These are phyloP conservation scores for Rhinoderma darwinii DNA, from an alignment of 2,113 vertebrate genomes.

Conservation along the genomic window DNA sequence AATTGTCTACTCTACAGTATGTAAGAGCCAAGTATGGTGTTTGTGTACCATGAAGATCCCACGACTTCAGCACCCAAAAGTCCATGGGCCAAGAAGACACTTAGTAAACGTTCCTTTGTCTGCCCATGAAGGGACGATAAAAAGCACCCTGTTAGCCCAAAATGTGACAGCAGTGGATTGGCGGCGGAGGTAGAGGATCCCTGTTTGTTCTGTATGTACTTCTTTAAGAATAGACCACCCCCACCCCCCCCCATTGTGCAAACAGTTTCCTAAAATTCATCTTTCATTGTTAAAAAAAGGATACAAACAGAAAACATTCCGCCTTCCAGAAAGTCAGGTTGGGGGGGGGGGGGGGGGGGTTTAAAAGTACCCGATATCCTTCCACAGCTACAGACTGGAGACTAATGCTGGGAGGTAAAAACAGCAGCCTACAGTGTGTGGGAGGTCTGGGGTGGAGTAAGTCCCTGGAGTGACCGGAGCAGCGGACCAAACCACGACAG, in stretches of 20 bases:
- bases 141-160: conserved; percentile 15
- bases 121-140: neutral
- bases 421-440: neutral
- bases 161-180: conserved; percentile 12
- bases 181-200: conserved; percentile 29
- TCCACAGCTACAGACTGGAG: neutral
- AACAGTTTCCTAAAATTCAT: neutral
- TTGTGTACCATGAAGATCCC: neutral
- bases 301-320: neutral
- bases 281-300: neutral
- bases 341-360: conserved; percentile 10
- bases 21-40: neutral
- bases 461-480: neutral
- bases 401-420: neutral
- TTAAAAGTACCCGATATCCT: neutral
- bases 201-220: neutral
- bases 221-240: neutral
- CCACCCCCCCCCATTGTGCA: neutral
- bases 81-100: neutral
- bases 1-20: neutral
- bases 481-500: neutral
- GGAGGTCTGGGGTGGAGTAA: neutral
- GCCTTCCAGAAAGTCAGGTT: neutral
- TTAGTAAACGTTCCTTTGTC: no score
- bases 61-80: neutral